Conservation (phyloP, 2,113 vertebrate species). For the Etheostoma spectabile region DNA sequence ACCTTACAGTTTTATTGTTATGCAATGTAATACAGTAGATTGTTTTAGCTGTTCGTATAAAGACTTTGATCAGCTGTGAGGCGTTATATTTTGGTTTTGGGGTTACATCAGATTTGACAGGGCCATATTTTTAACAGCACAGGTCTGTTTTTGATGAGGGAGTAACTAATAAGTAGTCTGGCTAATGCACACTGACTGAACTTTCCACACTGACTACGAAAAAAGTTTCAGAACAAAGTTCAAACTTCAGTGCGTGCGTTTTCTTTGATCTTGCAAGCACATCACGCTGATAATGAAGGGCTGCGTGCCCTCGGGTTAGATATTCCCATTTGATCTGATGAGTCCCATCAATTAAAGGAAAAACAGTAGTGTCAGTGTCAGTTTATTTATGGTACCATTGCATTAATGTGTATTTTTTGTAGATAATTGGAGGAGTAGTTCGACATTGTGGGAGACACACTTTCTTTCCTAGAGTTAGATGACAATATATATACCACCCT, state of each 20-base stretch:
- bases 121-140: slow-evolving; percentile 41
- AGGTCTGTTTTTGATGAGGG: slow-evolving; percentile 53
- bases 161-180: slow-evolving; percentile 50
- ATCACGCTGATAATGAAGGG: slow-evolving; percentile 51
- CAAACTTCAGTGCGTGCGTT: slow-evolving; percentile 17
- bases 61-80: slow-evolving; percentile 62
- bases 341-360: slow-evolving; percentile 30
- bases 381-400: not conserved
- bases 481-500: not conserved
- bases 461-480: not conserved
- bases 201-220: slow-evolving; percentile 34
- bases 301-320: slow-evolving; percentile 28
- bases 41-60: slow-evolving; percentile 12
- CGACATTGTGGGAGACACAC: not conserved
- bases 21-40: slow-evolving; percentile 9
- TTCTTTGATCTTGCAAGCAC: slow-evolving; percentile 65
- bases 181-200: slow-evolving; percentile 35
- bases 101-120: slow-evolving; percentile 54
- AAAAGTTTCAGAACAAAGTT: slow-evolving; percentile 55
- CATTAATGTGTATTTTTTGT: not conserved
- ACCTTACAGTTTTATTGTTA: slow-evolving; percentile 1
- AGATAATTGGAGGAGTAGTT: not conserved
- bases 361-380: not conserved
- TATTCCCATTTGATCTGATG: slow-evolving; percentile 54
- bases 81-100: slow-evolving; percentile 41